Conservation (phyloP, 2,113 vertebrate genomes). For the Dipodomys stephensi region DNA sequence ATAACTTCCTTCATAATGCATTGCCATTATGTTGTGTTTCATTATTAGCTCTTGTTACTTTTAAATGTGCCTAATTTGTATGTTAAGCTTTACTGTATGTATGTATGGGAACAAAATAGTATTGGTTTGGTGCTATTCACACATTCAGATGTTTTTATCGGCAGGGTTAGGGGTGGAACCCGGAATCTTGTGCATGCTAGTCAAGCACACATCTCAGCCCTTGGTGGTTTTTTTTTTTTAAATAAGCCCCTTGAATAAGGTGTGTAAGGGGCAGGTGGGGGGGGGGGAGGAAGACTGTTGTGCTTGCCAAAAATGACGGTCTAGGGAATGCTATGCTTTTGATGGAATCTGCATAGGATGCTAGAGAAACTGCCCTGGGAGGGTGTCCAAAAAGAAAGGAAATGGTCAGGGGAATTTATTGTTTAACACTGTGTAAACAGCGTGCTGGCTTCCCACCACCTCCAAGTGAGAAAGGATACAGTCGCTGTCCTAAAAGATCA, state of each 20-base stretch:
- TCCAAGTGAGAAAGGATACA: background rate
- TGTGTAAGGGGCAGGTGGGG: too few relatives aligned
- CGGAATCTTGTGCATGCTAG: too few relatives aligned
- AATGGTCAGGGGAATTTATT: conserved; percentile 61
- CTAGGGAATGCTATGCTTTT: background rate
- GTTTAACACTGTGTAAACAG: conserved; percentile 23
- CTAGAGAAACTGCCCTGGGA: conserved; percentile 66
- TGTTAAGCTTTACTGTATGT: background rate
- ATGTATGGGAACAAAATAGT: background rate
- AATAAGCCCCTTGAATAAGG: too few relatives aligned
- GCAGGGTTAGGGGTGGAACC: too few relatives aligned
- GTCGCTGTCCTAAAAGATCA: background rate
- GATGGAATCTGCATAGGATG: conserved; percentile 34
- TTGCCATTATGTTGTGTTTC: background rate
- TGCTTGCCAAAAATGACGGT: background rate
- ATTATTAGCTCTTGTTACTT: background rate
- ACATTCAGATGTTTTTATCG: too few relatives aligned
- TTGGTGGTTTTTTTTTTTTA: too few relatives aligned
- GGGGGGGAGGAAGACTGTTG: too few relatives aligned
- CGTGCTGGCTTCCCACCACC: background rate
- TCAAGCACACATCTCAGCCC: too few relatives aligned
- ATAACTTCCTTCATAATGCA: background rate
- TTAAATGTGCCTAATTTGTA: background rate
- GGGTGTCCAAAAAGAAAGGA: conserved; percentile 63
- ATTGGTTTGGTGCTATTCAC: background rate